Conservation (phyloP, 2,113 vertebrate species). For the Origma solitaria region DNA sequence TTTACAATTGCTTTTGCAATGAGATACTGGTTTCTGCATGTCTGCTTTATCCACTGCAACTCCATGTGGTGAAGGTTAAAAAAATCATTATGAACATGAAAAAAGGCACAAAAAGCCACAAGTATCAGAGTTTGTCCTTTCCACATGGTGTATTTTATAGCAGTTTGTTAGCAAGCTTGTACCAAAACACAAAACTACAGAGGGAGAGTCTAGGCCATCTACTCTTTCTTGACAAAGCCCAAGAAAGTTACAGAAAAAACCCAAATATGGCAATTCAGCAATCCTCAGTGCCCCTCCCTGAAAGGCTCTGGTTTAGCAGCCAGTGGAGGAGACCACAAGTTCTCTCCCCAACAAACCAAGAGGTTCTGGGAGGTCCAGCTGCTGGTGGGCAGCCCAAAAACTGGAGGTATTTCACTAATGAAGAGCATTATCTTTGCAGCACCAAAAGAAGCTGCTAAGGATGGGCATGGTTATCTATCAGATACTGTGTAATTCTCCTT, state of each 20-base stretch:
- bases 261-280: not conserved
- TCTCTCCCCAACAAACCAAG: not conserved
- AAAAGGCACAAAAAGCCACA: not conserved
- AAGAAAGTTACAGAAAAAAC: not conserved
- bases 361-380: not conserved
- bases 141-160: not conserved
- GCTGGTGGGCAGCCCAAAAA: not conserved
- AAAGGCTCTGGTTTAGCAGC: not conserved
- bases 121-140: not conserved
- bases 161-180: not conserved
- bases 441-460: not conserved
- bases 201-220: not conserved
- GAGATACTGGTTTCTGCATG: not conserved
- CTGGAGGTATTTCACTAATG: accelerated
- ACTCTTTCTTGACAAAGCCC: not conserved
- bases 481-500: not conserved
- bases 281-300: not conserved
- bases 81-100: not conserved
- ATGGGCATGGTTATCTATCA: not conserved
- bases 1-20: not conserved
- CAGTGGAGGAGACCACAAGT: not conserved
- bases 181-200: not conserved
- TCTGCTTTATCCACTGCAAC: not conserved
- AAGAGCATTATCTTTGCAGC: not conserved
- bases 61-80: not conserved